Conservation (phyloP, 2,888 invertebrate genomes). For the Xanthorhoe spadicearia region DNA sequence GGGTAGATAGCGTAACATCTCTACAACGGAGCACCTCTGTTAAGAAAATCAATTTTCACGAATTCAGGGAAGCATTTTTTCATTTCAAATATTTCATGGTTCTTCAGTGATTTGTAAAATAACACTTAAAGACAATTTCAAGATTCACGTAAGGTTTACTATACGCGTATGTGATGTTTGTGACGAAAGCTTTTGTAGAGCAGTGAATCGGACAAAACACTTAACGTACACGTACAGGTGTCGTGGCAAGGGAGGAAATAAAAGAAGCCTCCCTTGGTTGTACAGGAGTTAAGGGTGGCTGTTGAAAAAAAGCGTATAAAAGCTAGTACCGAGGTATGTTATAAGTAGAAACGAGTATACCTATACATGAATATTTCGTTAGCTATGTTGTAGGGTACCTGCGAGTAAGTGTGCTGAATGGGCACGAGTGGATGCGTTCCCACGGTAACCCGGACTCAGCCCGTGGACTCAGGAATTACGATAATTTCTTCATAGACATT, state of each 20-base stretch:
- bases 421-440: constrained; percentile 60
- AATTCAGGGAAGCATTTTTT: neutral
- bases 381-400: constrained; percentile 21
- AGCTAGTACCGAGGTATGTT: constrained; percentile 43
- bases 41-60: neutral
- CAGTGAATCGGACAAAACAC: constrained; percentile 38
- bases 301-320: constrained; percentile 58
- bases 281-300: constrained; percentile 52
- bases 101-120: neutral
- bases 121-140: neutral
- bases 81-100: neutral
- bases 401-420: constrained; percentile 50
- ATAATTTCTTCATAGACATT: constrained; percentile 49
- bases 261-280: constrained; percentile 49
- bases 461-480: constrained; percentile 60
- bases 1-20: neutral
- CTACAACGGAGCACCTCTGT: neutral
- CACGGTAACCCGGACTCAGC: constrained; percentile 67
- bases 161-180: neutral
- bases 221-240: constrained; percentile 39
- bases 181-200: constrained; percentile 20
- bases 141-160: neutral
- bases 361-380: neutral
- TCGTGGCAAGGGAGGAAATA: constrained; percentile 49
- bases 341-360: constrained; percentile 38